Evolutionary conservation across 2,888 invertebrate species (phyloP).

Genomic region (Sialis lutaria): DNA sequence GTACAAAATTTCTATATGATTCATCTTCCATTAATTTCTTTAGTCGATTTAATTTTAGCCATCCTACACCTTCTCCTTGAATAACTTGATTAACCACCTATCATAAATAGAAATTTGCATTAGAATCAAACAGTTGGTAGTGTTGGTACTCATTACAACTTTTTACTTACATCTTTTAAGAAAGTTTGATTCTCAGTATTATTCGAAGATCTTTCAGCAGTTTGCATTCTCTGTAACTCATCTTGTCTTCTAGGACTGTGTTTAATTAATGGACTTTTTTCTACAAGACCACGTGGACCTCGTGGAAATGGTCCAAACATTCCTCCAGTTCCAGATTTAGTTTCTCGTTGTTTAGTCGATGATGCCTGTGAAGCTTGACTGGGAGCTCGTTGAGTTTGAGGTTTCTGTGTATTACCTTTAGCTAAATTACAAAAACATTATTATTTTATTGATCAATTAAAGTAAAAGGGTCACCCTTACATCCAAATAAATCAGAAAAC

Average conservation of each 20-base stretch:
- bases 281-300: constrained; percentile 69
- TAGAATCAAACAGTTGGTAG: background rate
- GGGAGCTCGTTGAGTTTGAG: constrained; percentile 13
- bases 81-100: constrained; percentile 66
- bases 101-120: constrained; percentile 9
- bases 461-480: constrained; percentile 20
- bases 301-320: constrained; percentile 61
- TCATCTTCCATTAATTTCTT: constrained; percentile 98
- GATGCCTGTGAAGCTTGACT: constrained; percentile 18
- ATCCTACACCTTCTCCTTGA: constrained; percentile 89
- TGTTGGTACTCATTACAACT: too few relatives aligned
- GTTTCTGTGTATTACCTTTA: constrained; percentile 6
- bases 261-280: constrained; percentile 75
- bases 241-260: constrained; percentile 55
- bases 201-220: constrained; percentile 51
- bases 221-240: constrained; percentile 48
- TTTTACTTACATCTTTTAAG: constrained; percentile 59
- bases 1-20: constrained; percentile 87
- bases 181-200: constrained; percentile 87
- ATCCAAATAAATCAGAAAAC: constrained; percentile 87
- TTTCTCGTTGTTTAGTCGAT: constrained; percentile 27
- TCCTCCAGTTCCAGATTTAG: constrained; percentile 29
- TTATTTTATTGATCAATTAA: background rate
- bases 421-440: background rate
- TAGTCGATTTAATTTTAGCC: constrained; percentile 83